A percentile compares a stretch with the other conserved stretches of the same genome.
Conservation (phyloP, 2,888 invertebrate genomes). For the Mermis nigrescens region DNA sequence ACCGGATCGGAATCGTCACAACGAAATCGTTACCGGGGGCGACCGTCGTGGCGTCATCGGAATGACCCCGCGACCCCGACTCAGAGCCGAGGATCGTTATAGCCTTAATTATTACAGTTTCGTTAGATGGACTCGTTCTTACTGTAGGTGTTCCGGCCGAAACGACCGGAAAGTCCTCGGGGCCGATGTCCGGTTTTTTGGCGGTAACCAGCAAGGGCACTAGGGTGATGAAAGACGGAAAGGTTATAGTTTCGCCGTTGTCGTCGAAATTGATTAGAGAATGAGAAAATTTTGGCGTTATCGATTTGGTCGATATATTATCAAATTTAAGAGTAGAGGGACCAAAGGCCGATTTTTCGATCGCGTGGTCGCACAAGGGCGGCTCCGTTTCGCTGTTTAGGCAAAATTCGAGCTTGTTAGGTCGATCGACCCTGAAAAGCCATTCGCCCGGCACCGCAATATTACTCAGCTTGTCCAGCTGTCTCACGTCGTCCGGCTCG, state of each 20-base stretch:
- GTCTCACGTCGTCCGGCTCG: conserved; percentile 25
- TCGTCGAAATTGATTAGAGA: neutral
- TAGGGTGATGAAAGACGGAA: conserved; percentile 26
- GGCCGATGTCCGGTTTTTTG: too few species aligned
- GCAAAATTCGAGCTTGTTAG: neutral
- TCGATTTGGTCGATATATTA: neutral
- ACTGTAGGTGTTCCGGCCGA: neutral
- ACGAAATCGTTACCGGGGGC: too few species aligned
- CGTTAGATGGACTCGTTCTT: too few species aligned
- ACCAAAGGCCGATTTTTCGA: neutral
- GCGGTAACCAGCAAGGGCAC: conserved; percentile 21
- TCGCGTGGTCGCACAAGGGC: neutral
- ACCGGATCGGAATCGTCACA: too few species aligned
- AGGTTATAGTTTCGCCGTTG: conserved; percentile 15
- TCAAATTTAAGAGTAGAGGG: neutral
- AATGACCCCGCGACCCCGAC: too few species aligned
- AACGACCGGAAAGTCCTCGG: neutral
- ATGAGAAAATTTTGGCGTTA: neutral
- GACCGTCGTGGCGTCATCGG: too few species aligned
- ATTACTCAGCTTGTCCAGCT: conserved; percentile 25
- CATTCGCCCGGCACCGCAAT: conserved; percentile 21
- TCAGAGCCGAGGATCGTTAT: too few species aligned
- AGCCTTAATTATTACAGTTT: too few species aligned
- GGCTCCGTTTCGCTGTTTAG: neutral
- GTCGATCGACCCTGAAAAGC: conserved; percentile 14